Evolutionary conservation across 2,888 invertebrate species (phyloP).

Genomic region (Apeira syringaria): DNA sequence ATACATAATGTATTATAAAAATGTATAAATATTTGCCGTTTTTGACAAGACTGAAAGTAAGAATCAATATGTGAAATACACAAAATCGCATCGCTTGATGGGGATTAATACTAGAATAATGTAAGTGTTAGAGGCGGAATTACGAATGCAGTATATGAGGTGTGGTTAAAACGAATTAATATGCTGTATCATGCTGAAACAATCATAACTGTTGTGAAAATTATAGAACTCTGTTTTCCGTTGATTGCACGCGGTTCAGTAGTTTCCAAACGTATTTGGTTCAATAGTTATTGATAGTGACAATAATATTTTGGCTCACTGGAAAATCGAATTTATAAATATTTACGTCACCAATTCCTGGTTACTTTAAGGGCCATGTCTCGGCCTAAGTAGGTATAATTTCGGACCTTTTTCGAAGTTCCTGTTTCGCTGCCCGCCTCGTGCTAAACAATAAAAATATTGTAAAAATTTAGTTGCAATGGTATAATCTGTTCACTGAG

Average conservation of each 20-base stretch:
- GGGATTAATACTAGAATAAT: too few species aligned
- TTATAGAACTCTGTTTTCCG: neutral
- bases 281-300: conserved; percentile 3
- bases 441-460: conserved; percentile 1
- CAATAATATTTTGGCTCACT: neutral
- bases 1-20: too few species aligned
- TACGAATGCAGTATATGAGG: too few species aligned
- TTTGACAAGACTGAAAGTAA: too few species aligned
- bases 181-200: too few species aligned
- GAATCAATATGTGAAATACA: too few species aligned
- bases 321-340: neutral
- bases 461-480: neutral
- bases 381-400: conserved; percentile 1
- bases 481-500: too few species aligned
- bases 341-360: conserved; percentile 5
- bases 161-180: too few species aligned
- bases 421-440: conserved; percentile 2
- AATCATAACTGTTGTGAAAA: too few species aligned
- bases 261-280: conserved; percentile 1
- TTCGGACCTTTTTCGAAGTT: conserved; percentile 7
- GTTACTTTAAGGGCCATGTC: neutral
- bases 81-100: too few species aligned
- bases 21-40: too few species aligned
- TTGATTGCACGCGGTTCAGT: conserved; percentile 4
- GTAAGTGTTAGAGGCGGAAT: too few species aligned